A percentile compares a stretch with the other conserved stretches of the same genome.
These are phyloP conservation scores for Batillaria attramentaria DNA, from an alignment of 1,140 invertebrate genomes.

Conservation along the genomic window DNA sequence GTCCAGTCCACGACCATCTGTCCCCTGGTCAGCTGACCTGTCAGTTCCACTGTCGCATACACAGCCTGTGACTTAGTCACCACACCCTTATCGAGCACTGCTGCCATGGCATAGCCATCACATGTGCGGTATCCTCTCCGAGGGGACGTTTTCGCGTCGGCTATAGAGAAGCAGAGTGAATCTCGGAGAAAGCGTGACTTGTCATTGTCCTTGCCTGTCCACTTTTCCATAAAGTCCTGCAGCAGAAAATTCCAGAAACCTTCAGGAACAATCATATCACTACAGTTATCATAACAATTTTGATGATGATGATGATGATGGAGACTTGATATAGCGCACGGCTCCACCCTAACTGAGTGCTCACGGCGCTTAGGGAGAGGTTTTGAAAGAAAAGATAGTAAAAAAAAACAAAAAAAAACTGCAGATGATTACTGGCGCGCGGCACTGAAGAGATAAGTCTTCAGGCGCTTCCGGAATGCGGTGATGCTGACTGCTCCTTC, in stretches of 20 bases:
- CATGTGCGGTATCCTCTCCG: slow-evolving; percentile 37
- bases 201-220: slow-evolving; percentile 29
- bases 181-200: slow-evolving; percentile 34
- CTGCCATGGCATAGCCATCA: slow-evolving; percentile 54
- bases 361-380: no score
- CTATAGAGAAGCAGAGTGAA: slow-evolving; percentile 31
- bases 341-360: no score
- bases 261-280: no score
- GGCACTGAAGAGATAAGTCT: no score
- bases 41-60: slow-evolving; percentile 55
- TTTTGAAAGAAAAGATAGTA: slow-evolving; percentile 1
- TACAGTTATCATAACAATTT: no score
- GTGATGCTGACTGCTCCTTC: no score
- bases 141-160: slow-evolving; percentile 10
- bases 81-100: slow-evolving; percentile 40
- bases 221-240: slow-evolving; percentile 43
- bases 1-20: slow-evolving; percentile 64
- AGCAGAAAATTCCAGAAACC: no score
- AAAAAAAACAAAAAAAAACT: slow-evolving; percentile 4
- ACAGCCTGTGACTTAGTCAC: slow-evolving; percentile 42
- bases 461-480: no score
- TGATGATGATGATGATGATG: no score
- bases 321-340: no score
- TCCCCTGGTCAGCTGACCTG: slow-evolving; percentile 55
- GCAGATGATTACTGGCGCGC: no score